Evolutionary conservation across 35 echinoderm and acorn worm genomes (phyloP).

Genomic region (Apostichopus californicus): DNA sequence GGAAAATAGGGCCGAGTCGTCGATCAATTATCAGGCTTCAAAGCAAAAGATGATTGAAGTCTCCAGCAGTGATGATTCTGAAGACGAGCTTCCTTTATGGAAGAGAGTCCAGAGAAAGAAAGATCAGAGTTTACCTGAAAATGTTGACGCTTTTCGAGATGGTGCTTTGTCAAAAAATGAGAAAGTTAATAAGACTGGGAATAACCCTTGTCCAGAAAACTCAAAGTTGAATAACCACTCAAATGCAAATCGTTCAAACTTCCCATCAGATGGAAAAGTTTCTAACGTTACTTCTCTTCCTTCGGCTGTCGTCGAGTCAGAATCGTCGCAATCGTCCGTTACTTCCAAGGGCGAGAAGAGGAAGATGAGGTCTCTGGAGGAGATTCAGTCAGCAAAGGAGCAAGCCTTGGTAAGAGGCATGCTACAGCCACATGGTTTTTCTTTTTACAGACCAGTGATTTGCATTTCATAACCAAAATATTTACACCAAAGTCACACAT

Average conservation of each 20-base stretch:
- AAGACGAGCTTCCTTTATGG: constrained; percentile 41
- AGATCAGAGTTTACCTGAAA: neutral
- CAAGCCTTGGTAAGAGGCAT: constrained; percentile 68
- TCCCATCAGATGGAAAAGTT: neutral
- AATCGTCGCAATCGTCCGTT: neutral
- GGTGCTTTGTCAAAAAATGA: neutral
- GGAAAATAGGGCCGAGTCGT: neutral
- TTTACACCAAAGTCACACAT: no score
- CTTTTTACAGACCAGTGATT: no score
- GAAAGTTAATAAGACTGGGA: neutral
- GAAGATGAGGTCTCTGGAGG: constrained; percentile 70
- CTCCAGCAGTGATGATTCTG: constrained; percentile 47
- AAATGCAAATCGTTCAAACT: neutral
- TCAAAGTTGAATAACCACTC: neutral
- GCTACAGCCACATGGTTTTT: no score
- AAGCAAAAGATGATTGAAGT: constrained; percentile 24
- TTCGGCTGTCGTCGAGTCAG: neutral
- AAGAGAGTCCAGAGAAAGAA: constrained; percentile 33
- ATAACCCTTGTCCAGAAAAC: neutral
- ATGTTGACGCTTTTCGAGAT: neutral
- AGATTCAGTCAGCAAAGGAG: constrained; percentile 63
- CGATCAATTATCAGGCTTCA: neutral
- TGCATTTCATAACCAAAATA: no score
- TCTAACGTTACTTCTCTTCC: neutral
- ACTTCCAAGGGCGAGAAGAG: constrained; percentile 21